Percentiles rank a stretch among this genome's conserved stretches.
phyloP scores from a whole-genome alignment of 2,797 vertebrate species.

The Coregonus ussuriensis region DNA sequence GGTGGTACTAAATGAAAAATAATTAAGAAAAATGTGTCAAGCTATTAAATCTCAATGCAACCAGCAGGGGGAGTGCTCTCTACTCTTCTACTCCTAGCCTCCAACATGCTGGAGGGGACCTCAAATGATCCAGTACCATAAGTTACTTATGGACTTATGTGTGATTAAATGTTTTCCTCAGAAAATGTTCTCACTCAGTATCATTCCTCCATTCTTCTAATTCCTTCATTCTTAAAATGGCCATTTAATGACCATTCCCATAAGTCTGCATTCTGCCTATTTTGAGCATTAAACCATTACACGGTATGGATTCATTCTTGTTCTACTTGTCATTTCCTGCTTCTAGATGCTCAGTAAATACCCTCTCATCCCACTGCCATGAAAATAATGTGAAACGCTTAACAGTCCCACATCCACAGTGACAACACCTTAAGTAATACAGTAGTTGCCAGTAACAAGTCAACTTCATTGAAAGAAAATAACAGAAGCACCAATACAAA shows the following conservation, averaged over 20 bases:
- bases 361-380: conserved; percentile 63
- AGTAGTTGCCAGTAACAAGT: conserved; percentile 38
- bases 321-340: conserved; percentile 53
- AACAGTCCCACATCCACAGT: conserved; percentile 10
- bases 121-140: not conserved
- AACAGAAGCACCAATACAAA: conserved; percentile 67
- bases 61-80: conserved; percentile 78
- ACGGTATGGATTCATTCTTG: conserved; percentile 33
- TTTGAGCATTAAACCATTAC: conserved; percentile 46
- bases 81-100: conserved; percentile 39
- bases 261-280: conserved; percentile 33
- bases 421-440: conserved; percentile 60
- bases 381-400: conserved; percentile 60
- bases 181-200: not conserved
- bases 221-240: conserved; percentile 18
- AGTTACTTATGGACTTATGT: not conserved
- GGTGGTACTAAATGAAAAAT: conserved; percentile 22
- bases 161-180: not conserved
- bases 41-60: conserved; percentile 21
- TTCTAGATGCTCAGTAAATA: conserved; percentile 53
- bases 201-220: conserved; percentile 19
- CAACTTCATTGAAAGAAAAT: conserved; percentile 31
- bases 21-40: conserved; percentile 28
- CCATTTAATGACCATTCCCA: conserved; percentile 12
- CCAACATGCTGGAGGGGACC: conserved; percentile 13